A percentile compares a stretch with the other conserved stretches of the same genome.
Evolutionary conservation across 2,113 vertebrate genomes (phyloP).

Genomic region (Pristiophorus japonicus): DNA sequence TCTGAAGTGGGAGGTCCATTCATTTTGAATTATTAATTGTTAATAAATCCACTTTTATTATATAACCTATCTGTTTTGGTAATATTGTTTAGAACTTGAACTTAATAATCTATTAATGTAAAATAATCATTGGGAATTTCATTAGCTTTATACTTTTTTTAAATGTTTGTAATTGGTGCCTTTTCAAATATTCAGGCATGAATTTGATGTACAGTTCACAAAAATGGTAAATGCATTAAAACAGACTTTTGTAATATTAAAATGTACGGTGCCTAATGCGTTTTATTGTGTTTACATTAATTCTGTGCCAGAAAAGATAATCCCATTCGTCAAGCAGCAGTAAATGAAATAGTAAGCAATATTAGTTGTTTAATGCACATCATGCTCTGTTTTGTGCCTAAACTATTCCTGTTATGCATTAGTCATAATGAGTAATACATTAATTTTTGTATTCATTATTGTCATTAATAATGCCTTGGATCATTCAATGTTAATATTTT

Average conservation of each 20-base stretch:
- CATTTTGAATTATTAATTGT: neutral
- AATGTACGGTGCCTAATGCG: neutral
- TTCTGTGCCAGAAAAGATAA: neutral
- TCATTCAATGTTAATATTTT: constrained; percentile 17
- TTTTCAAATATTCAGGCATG: neutral
- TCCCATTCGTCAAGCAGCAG: neutral
- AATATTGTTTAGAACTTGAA: neutral
- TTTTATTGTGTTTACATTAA: constrained; percentile 9
- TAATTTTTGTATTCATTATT: neutral
- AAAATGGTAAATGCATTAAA: neutral
- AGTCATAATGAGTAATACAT: neutral
- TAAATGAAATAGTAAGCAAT: neutral
- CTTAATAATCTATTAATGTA: neutral
- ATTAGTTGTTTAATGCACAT: neutral
- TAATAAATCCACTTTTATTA: neutral
- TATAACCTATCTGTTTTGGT: neutral
- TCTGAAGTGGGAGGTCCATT: neutral
- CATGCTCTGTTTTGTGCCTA: neutral
- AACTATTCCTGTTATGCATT: neutral
- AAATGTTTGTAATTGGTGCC: neutral
- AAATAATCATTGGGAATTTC: neutral
- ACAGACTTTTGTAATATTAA: neutral
- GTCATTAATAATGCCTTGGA: neutral
- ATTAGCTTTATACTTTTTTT: neutral
- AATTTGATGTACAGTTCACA: neutral